These are phyloP conservation scores for Todiramphus saurophagus DNA, from an alignment of 2,113 vertebrate genomes.

Conservation along the genomic window DNA sequence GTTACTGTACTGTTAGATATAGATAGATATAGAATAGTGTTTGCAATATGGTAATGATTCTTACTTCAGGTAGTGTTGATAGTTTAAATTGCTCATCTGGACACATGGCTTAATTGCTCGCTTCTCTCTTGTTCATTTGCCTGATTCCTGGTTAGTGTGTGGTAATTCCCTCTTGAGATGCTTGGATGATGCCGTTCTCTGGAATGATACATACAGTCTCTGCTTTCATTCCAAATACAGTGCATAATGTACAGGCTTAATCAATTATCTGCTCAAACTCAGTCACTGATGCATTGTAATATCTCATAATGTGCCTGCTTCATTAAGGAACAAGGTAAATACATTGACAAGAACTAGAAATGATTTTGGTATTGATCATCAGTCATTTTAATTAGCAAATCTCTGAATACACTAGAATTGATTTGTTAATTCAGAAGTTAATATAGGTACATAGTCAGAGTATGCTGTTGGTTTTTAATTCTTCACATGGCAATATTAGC, in stretches of 20 bases:
- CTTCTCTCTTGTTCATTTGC: background rate
- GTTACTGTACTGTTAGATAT: too few relatives aligned
- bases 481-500: background rate
- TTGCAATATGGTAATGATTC: background rate
- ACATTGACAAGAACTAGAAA: background rate
- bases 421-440: background rate
- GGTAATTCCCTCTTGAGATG: background rate
- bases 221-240: background rate
- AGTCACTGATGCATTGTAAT: background rate
- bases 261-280: background rate
- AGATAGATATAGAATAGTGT: too few relatives aligned
- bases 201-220: background rate
- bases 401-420: background rate
- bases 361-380: background rate
- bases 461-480: background rate
- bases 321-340: background rate
- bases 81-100: background rate
- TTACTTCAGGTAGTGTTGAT: background rate
- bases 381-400: background rate
- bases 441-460: background rate
- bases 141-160: background rate
- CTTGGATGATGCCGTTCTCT: background rate
- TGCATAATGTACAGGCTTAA: background rate
- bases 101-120: background rate
- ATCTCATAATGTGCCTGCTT: background rate